phyloP scores from a whole-genome alignment of 1,140 invertebrate genomes.

The Drosophila rufa region DNA sequence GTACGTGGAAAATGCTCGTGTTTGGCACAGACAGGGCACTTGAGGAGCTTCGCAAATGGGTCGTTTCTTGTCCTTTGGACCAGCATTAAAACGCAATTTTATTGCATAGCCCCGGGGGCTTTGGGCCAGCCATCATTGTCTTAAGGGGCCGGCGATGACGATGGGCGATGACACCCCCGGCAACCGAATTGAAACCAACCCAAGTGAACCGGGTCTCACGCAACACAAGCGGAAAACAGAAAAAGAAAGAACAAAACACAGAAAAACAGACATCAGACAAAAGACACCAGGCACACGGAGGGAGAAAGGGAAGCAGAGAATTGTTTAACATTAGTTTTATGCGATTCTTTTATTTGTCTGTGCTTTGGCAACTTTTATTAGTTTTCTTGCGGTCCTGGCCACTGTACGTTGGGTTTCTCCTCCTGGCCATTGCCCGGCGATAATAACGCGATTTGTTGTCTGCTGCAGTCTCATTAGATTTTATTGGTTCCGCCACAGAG shows the following conservation, averaged over 20 bases:
- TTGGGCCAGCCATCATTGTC: conserved; percentile 71
- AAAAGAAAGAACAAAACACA: conserved; percentile 7
- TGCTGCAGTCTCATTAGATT: conserved; percentile 81
- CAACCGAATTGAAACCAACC: conserved; percentile 14
- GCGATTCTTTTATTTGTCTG: conserved; percentile 65
- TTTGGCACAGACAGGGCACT: conserved; percentile 18
- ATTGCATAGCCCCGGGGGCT: conserved; percentile 72
- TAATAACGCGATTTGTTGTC: conserved; percentile 76
- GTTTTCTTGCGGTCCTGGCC: conserved; percentile 28
- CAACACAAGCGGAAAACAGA: conserved; percentile 16
- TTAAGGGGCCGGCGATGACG: conserved; percentile 62
- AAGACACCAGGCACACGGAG: conserved; percentile 9
- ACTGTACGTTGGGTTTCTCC: conserved; percentile 21
- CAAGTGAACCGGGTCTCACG: conserved; percentile 24
- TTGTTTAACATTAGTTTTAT: conserved; percentile 79
- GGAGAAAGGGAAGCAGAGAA: conserved; percentile 19
- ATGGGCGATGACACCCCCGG: conserved; percentile 55
- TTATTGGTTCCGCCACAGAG: conserved; percentile 45
- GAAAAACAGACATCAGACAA: conserved; percentile 16
- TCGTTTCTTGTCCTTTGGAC: conserved; percentile 53
- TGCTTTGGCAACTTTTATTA: conserved; percentile 73
- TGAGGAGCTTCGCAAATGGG: conserved; percentile 31
- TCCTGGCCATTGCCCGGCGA: conserved; percentile 63
- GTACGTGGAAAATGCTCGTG: neutral
- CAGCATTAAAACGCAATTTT: conserved; percentile 81